These are phyloP conservation scores for Bombus pascuorum DNA, from an alignment of 1,140 invertebrate species.

Conservation along the genomic window DNA sequence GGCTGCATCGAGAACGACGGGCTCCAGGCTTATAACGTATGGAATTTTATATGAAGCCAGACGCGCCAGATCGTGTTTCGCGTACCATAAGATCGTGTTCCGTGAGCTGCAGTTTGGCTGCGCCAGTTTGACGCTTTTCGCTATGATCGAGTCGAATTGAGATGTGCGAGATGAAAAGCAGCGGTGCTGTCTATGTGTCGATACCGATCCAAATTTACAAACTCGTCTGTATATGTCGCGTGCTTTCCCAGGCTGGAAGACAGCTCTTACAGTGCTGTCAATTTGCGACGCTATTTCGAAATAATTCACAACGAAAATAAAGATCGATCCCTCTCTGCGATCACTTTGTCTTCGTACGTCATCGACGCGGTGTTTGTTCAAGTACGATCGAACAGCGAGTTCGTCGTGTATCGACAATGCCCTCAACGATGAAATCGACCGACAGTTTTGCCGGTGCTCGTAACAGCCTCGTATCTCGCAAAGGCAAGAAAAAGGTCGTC, in stretches of 20 bases:
- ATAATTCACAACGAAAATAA: not conserved
- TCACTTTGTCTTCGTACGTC: no score
- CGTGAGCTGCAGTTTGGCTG: no score
- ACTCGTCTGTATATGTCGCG: not conserved
- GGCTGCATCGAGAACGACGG: not conserved
- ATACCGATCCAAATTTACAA: not conserved
- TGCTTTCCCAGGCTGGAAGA: not conserved
- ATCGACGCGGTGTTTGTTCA: no score
- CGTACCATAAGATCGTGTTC: not conserved
- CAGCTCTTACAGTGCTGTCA: not conserved
- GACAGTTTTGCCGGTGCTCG: no score
- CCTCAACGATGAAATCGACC: no score
- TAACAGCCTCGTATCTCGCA: no score
- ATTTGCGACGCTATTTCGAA: not conserved
- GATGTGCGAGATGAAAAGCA: not conserved
- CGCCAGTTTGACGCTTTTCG: not conserved
- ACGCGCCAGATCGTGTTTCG: constrained; percentile 13
- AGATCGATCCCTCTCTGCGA: no score
- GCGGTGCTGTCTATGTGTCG: not conserved
- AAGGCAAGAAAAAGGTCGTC: no score
- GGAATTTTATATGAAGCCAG: constrained; percentile 38
- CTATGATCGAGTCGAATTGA: not conserved
- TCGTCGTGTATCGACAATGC: no score
- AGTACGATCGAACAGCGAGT: no score
- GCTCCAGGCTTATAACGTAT: not conserved